Percentiles rank a stretch among this genome's conserved stretches.
These are phyloP conservation scores for Mixornis gularis DNA, from an alignment of 2,113 vertebrate genomes.

Conservation along the genomic window DNA sequence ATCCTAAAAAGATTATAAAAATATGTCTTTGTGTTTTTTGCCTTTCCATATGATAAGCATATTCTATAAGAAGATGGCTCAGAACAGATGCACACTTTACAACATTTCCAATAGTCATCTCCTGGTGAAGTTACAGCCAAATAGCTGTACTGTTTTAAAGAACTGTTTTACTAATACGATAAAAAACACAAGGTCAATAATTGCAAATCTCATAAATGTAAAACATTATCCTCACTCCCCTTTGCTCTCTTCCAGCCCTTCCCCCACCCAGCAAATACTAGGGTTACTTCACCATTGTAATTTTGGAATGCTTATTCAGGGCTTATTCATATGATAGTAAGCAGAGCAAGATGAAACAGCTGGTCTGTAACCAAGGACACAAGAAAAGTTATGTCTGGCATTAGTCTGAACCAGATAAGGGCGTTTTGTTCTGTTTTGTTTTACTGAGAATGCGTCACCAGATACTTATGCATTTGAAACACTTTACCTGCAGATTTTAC, in stretches of 20 bases:
- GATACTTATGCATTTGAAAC: constrained; percentile 11
- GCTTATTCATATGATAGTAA: constrained; percentile 52
- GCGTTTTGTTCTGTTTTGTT: not conserved
- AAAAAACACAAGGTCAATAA: not conserved
- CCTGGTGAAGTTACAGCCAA: not conserved
- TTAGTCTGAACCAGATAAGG: constrained; percentile 27
- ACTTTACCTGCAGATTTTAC: constrained; percentile 16
- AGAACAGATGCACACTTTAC: not conserved
- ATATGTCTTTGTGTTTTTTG: not conserved
- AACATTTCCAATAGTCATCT: not conserved
- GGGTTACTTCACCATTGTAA: constrained; percentile 6
- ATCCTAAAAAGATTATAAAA: not conserved
- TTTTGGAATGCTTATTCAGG: constrained; percentile 57
- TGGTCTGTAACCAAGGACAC: constrained; percentile 59
- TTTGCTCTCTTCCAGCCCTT: not conserved
- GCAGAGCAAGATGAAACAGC: constrained; percentile 60
- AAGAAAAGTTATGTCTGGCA: constrained; percentile 54
- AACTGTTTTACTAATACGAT: not conserved
- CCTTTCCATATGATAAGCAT: not conserved
- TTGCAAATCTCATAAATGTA: not conserved
- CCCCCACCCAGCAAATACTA: not conserved
- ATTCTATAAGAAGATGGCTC: not conserved
- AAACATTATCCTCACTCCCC: not conserved
- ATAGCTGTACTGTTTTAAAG: not conserved
- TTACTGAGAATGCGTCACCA: constrained; percentile 3